Evolutionary conservation across 2,113 vertebrate species (phyloP).

Genomic region (Brevimyrus niger): DNA sequence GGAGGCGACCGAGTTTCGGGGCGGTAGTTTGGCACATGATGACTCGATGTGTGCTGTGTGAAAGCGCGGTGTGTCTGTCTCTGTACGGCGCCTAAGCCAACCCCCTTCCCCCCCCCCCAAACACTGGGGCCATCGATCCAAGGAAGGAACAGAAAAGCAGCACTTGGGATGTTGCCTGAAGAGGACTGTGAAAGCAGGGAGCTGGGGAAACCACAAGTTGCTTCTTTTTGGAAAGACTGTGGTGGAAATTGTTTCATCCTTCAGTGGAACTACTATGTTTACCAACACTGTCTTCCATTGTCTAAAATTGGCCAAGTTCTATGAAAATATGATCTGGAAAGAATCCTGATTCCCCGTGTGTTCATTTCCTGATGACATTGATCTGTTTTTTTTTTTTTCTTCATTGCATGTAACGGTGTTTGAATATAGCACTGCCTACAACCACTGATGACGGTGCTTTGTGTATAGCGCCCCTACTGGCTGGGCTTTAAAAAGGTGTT

Average conservation of each 20-base stretch:
- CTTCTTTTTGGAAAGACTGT: background rate
- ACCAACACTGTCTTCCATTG: conserved; percentile 20
- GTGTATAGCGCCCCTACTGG: conserved; percentile 30
- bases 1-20: background rate
- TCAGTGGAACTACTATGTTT: background rate
- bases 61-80: background rate
- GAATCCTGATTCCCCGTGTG: background rate
- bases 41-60: background rate
- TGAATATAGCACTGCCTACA: conserved; percentile 36
- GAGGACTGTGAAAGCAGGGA: background rate
- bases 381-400: background rate
- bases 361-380: conserved; percentile 23
- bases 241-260: background rate
- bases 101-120: background rate
- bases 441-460: conserved; percentile 44
- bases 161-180: background rate
- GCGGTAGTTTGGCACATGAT: background rate
- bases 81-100: background rate
- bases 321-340: conserved; percentile 25
- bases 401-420: conserved; percentile 44
- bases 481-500: conserved; percentile 33
- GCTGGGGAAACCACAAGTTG: background rate
- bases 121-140: background rate
- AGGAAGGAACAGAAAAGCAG: background rate
- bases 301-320: background rate